These are phyloP conservation scores for Antechinus flavipes DNA, from an alignment of 2,113 vertebrate species.

Conservation along the genomic window DNA sequence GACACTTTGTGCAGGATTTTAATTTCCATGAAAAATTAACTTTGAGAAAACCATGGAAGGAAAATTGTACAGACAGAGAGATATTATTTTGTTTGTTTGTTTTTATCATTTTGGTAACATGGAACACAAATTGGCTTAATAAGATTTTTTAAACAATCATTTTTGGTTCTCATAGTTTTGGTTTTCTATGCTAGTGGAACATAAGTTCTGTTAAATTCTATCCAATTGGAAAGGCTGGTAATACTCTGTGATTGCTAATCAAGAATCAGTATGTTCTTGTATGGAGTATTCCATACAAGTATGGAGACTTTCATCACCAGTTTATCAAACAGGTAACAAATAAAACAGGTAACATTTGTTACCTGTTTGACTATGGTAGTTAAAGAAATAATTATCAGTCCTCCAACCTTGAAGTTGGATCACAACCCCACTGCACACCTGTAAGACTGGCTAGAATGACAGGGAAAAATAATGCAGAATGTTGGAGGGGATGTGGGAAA, in stretches of 20 bases:
- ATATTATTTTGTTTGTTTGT: slow-evolving; percentile 24
- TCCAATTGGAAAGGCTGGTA: neutral
- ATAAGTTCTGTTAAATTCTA: neutral
- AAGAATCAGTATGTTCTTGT: neutral
- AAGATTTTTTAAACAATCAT: neutral
- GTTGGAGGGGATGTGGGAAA: no score
- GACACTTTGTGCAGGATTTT: slow-evolving; percentile 49
- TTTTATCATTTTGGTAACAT: slow-evolving; percentile 33
- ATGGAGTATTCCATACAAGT: neutral
- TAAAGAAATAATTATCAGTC: neutral
- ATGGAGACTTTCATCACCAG: neutral
- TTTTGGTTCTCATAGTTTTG: neutral
- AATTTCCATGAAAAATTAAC: slow-evolving; percentile 42
- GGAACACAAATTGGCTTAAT: neutral
- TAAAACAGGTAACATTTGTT: neutral
- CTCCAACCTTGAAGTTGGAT: neutral
- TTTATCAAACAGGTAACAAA: neutral
- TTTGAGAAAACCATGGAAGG: slow-evolving; percentile 31
- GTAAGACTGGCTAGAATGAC: no score
- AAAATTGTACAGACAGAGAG: neutral
- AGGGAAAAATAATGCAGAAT: no score
- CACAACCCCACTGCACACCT: no score
- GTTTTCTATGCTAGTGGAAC: neutral
- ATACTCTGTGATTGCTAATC: neutral
- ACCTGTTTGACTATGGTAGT: neutral